A percentile compares a stretch with the other conserved stretches of the same genome.
These are phyloP conservation scores for Sicus ferrugineus DNA, from an alignment of 2,888 invertebrate genomes.

Conservation along the genomic window DNA sequence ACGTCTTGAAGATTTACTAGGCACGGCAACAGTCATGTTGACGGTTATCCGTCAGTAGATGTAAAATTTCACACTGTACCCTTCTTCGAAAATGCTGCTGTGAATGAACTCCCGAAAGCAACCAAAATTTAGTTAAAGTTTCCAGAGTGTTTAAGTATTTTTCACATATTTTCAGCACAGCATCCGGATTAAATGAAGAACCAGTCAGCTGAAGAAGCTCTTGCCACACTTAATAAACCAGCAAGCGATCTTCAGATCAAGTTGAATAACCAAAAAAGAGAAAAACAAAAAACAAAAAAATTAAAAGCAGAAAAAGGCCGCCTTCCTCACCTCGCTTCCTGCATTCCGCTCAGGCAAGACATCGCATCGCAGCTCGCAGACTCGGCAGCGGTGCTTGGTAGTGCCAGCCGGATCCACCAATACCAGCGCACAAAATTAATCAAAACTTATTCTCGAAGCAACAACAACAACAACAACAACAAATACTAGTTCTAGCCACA, in stretches of 20 bases:
- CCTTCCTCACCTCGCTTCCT: background rate
- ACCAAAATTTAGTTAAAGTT: too few relatives aligned
- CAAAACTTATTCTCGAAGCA: background rate
- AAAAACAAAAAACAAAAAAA: background rate
- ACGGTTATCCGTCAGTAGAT: too few relatives aligned
- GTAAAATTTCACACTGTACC: too few relatives aligned
- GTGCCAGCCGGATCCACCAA: conserved; percentile 29
- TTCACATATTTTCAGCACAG: too few relatives aligned
- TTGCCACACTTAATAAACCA: background rate
- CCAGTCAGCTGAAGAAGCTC: too few relatives aligned
- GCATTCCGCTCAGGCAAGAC: background rate
- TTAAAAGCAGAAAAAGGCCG: background rate
- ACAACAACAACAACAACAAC: background rate
- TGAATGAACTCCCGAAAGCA: too few relatives aligned
- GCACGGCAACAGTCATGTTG: too few relatives aligned
- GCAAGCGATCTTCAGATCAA: background rate
- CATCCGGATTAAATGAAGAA: too few relatives aligned
- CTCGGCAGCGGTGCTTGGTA: conserved; percentile 20
- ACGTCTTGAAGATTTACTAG: too few relatives aligned
- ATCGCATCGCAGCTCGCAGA: background rate
- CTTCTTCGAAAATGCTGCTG: too few relatives aligned
- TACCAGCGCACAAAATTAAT: background rate
- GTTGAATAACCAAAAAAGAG: background rate
- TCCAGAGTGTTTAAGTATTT: too few relatives aligned
- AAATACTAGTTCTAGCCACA: too few relatives aligned